A percentile compares a stretch with the other conserved stretches of the same genome.
Conservation (phyloP, 2,888 invertebrate genomes). For the Caradrina clavipalpis region DNA sequence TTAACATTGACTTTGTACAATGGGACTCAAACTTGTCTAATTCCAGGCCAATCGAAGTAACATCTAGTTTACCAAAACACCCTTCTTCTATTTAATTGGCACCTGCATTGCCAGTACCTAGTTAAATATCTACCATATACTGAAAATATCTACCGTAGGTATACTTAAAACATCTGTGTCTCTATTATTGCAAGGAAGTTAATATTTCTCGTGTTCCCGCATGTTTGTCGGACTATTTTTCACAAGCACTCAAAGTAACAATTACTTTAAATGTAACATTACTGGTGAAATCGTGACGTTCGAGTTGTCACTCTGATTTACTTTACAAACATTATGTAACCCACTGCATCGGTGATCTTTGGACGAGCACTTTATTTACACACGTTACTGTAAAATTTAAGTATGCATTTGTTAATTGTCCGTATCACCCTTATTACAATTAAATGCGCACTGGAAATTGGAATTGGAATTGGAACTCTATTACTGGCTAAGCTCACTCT, state of each 20-base stretch:
- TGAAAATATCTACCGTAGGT: constrained; percentile 27
- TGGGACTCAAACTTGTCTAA: neutral
- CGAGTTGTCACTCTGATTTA: constrained; percentile 22
- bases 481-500: too few relatives aligned
- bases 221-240: constrained; percentile 32
- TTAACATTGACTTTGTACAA: neutral
- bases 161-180: constrained; percentile 11
- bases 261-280: constrained; percentile 41
- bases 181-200: constrained; percentile 17
- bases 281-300: constrained; percentile 34
- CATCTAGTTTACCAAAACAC: constrained; percentile 1
- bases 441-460: too few relatives aligned
- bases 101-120: constrained; percentile 5
- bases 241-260: constrained; percentile 36
- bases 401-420: neutral
- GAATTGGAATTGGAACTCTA: too few relatives aligned
- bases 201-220: neutral
- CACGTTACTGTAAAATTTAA: neutral
- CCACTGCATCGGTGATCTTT: constrained; percentile 15
- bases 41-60: neutral
- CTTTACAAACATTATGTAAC: constrained; percentile 32
- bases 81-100: neutral
- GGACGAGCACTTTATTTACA: neutral
- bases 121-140: neutral
- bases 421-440: neutral